Evolutionary conservation across 2,888 invertebrate species (phyloP), one percentile per base, ranked within the genome.

Genomic region (Pyrrhosoma nymphula): DNA sequence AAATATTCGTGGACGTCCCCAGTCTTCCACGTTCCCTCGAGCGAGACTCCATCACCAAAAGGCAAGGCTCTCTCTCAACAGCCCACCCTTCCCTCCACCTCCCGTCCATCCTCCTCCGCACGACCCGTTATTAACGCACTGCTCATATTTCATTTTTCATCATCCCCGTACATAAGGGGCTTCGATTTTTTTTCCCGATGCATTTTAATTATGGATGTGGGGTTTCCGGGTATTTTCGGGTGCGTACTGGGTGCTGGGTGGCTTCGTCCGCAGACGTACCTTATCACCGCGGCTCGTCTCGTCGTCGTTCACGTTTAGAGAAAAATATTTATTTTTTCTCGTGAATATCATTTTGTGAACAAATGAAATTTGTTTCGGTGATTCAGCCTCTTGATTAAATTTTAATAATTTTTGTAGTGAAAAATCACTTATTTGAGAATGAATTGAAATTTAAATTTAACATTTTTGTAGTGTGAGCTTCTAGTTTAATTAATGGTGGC

Each of bases 141-240:
- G 82, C n/a, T 82, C 82, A 82, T 82, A 82, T 82, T 69, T 35
- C 82, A 82, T 82, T 18, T 82, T 82, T 82, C 35, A 35, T 35
- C 35, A 35, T 82, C 82, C 35, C 82, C 82, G 69, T 82, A 12
- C 35, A 82, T 82, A 35, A 82, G 35, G 16, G 82, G 30, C 30
- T 82, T 82, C 82, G 35, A 82, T 82, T 35, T 35, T 82, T 82
- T 82, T 82, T 82, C 82, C 14, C 75, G 75, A 35, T 30, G 75
- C 30, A 35, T 82, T 82, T 82, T 82, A 20, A 82, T 82, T 82
- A 6, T 47, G 14, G 30, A 26, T 30, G 18, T 30, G 30, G n/a
- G n/a, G n/a, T 6, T 14, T 30, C 35, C 30, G 35, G 35, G 82
- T 35, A 82, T 82, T 12, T 26, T 3, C 18, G 18, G 69, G 69